Evolutionary conservation across 1,140 invertebrate genomes (phyloP).

Genomic region (Cherax destructor): DNA sequence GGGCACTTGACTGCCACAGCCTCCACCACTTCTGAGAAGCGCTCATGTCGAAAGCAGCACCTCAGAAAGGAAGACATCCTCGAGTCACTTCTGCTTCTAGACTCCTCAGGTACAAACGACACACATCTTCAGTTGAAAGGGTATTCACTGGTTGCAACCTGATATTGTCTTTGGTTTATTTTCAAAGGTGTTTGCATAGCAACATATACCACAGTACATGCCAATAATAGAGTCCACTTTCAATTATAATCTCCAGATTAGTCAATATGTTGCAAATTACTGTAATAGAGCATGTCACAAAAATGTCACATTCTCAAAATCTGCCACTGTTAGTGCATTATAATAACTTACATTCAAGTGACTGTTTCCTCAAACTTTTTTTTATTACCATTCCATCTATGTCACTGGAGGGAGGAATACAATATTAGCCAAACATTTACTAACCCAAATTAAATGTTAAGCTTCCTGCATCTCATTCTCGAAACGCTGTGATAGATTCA

Average conservation of each 20-base stretch:
- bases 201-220: neutral
- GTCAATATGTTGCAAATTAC: neutral
- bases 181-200: neutral
- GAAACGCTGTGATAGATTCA: neutral
- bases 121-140: neutral
- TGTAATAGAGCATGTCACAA: neutral
- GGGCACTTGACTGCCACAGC: conserved; percentile 37
- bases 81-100: neutral
- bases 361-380: neutral
- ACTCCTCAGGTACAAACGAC: neutral
- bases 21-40: conserved; percentile 39
- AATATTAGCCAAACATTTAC: neutral
- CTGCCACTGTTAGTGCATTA: neutral
- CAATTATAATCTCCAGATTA: neutral
- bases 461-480: neutral
- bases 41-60: conserved; percentile 36
- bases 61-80: conserved; percentile 26
- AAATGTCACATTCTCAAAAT: neutral
- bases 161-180: neutral
- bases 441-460: neutral
- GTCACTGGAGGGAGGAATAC: neutral
- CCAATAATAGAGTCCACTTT: neutral
- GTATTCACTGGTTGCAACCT: neutral
- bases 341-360: neutral
- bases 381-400: neutral